Percentiles rank a stretch among this genome's conserved stretches.
phyloP scores from a whole-genome alignment of 2,888 invertebrate genomes.

The Cataglyphis rosenhaueri region DNA sequence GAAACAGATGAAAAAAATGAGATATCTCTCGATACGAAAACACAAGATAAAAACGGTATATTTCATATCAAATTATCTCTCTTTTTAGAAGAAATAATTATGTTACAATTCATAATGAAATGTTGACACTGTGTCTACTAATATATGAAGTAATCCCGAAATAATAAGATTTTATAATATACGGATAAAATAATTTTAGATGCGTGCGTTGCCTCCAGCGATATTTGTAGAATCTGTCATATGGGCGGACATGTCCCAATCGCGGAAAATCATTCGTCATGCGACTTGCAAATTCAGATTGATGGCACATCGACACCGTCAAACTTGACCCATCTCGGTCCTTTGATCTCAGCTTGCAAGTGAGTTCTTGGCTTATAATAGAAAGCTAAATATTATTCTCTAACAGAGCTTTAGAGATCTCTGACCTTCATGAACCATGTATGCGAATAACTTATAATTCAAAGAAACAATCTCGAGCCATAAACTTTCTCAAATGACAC shows the following conservation, averaged over 20 bases:
- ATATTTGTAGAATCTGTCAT: constrained; percentile 84
- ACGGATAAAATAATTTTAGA: constrained; percentile 34
- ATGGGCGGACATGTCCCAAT: constrained; percentile 80
- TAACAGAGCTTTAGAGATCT: not conserved
- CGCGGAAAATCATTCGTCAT: constrained; percentile 57
- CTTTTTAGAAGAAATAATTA: not conserved
- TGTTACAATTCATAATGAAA: not conserved
- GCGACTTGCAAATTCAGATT: constrained; percentile 66
- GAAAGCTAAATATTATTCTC: not conserved
- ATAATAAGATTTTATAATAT: not conserved
- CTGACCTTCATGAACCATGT: not conserved
- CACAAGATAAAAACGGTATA: constrained; percentile 12
- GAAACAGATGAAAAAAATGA: not conserved
- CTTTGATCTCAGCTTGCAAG: constrained; percentile 83
- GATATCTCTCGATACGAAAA: not conserved
- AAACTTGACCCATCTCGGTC: constrained; percentile 78
- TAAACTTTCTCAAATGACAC: not conserved
- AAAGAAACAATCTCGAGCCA: not conserved
- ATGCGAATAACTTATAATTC: not conserved
- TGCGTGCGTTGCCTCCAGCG: constrained; percentile 59
- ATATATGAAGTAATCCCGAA: not conserved
- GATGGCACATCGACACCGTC: constrained; percentile 74
- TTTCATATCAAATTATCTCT: not conserved
- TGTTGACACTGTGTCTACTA: not conserved
- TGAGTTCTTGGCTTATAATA: constrained; percentile 63